These are phyloP conservation scores for Drosophila kuntzei DNA, from an alignment of 2,888 invertebrate genomes.

Conservation along the genomic window DNA sequence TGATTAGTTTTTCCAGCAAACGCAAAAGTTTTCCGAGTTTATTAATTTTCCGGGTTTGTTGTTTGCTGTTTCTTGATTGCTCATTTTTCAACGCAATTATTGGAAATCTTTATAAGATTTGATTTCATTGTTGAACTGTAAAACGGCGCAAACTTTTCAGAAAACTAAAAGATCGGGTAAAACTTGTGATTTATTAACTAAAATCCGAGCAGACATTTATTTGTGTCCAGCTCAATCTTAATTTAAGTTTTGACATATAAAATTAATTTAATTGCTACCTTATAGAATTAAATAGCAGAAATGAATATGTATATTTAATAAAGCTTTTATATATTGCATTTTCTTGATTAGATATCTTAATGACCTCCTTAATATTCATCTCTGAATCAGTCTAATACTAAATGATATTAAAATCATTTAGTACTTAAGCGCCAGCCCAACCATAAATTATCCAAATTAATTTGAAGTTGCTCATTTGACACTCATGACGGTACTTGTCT, in stretches of 20 bases:
- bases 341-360: neutral
- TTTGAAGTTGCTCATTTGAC: slow-evolving; percentile 39
- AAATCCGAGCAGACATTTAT: slow-evolving; percentile 4
- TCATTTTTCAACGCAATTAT: slow-evolving; percentile 25
- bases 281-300: neutral
- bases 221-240: neutral
- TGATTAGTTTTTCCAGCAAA: slow-evolving; percentile 47
- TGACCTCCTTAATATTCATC: neutral
- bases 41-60: slow-evolving; percentile 53
- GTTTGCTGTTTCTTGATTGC: slow-evolving; percentile 34
- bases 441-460: slow-evolving; percentile 10
- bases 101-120: slow-evolving; percentile 20
- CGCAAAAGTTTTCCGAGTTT: slow-evolving; percentile 55
- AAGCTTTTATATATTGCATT: neutral
- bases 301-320: neutral
- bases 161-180: neutral
- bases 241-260: neutral
- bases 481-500: slow-evolving; percentile 42
- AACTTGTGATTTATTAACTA: slow-evolving; percentile 11
- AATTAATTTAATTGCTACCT: neutral
- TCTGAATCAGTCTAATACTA: neutral
- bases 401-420: neutral
- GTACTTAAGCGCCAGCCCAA: slow-evolving; percentile 3
- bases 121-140: neutral
- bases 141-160: neutral